phyloP scores from a whole-genome alignment of 2,113 vertebrate species.

The Lagenorhynchus albirostris region DNA sequence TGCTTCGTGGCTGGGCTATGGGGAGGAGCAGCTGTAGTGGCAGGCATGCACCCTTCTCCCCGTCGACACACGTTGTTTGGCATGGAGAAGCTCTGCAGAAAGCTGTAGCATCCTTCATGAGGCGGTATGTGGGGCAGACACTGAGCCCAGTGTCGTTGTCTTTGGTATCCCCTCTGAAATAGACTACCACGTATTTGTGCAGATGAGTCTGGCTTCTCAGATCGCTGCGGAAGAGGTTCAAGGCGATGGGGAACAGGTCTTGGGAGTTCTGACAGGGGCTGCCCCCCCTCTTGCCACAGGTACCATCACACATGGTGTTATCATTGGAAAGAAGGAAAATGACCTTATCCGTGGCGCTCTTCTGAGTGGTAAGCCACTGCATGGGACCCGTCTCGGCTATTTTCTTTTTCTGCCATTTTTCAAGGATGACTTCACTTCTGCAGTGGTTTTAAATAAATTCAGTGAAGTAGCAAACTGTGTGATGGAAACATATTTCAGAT shows the following conservation, averaged over 20 bases:
- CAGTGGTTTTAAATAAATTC: constrained; percentile 83
- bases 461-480: constrained; percentile 80
- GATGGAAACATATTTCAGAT: constrained; percentile 79
- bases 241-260: constrained; percentile 84
- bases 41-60: neutral
- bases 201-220: constrained; percentile 70
- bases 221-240: constrained; percentile 84
- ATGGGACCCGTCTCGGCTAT: constrained; percentile 85
- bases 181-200: constrained; percentile 84
- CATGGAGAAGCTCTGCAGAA: constrained; percentile 68
- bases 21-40: neutral
- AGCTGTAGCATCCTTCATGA: constrained; percentile 83
- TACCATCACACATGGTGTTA: neutral
- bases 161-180: constrained; percentile 68
- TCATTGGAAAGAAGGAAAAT: constrained; percentile 80
- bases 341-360: constrained; percentile 77
- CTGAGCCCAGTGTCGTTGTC: constrained; percentile 73
- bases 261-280: constrained; percentile 69
- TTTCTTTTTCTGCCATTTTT: constrained; percentile 85
- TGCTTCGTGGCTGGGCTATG: neutral
- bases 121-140: constrained; percentile 77
- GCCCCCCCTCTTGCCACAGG: constrained; percentile 10
- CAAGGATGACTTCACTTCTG: constrained; percentile 81
- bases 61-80: neutral
- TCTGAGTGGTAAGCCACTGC: constrained; percentile 85